These are phyloP conservation scores for Menidia beryllina DNA, from an alignment of 2,113 vertebrate genomes.

Conservation along the genomic window DNA sequence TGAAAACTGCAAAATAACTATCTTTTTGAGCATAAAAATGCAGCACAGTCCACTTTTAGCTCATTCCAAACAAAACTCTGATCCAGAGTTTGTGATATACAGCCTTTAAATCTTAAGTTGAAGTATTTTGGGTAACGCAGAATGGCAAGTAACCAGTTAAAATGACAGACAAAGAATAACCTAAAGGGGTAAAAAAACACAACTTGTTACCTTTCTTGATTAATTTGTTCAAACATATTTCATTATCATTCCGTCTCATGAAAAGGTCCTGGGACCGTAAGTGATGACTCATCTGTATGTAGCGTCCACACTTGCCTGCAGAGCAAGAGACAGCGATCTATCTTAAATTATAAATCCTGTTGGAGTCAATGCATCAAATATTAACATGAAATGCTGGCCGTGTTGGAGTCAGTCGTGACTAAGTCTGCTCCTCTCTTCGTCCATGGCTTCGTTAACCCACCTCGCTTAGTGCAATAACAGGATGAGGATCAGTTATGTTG, in stretches of 20 bases:
- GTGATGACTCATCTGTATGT: conserved; percentile 53
- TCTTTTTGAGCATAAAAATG: too few relatives aligned
- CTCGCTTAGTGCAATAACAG: background rate
- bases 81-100: background rate
- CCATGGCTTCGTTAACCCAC: conserved; percentile 6
- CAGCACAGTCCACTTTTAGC: too few relatives aligned
- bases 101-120: background rate
- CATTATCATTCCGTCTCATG: conserved; percentile 23
- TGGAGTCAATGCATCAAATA: conserved; percentile 44
- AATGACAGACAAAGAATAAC: background rate
- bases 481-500: background rate
- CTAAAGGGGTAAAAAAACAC: background rate
- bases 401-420: conserved; percentile 13
- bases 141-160: background rate
- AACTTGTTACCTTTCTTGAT: conserved; percentile 1
- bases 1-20: too few relatives aligned
- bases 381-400: conserved; percentile 32
- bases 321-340: conserved; percentile 38
- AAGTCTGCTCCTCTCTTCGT: conserved; percentile 19
- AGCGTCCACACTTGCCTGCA: conserved; percentile 44
- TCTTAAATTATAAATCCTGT: conserved; percentile 59
- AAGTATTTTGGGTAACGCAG: too few relatives aligned
- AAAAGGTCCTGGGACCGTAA: conserved; percentile 25
- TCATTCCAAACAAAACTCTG: too few relatives aligned
- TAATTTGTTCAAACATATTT: conserved; percentile 19